Evolutionary conservation across 2,113 vertebrate species (phyloP), one percentile per base, ranked within the genome.

Genomic region (Eptesicus fuscus): DNA sequence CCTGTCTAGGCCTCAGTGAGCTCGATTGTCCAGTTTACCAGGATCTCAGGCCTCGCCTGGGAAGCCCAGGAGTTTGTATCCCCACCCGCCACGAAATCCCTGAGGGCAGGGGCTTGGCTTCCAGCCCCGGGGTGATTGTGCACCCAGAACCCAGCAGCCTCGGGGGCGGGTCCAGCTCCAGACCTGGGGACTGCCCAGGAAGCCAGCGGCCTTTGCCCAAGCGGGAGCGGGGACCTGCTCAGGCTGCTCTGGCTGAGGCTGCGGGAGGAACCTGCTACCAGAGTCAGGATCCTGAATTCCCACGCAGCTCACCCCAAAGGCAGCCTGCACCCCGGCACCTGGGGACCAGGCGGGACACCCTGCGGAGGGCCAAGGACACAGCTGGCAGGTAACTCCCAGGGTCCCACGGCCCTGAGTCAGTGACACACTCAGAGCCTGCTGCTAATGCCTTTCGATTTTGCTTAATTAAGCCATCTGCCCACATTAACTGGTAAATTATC

Each of bases 391-490:
- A 28, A 17, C 35, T 77, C 83, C 61, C 84, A 65, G 59, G 88
- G 88, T 40, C 67, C 80, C 28, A 59, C 89, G 9, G 9, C 74
- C 73, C 49, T 23, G 1, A 90, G 51, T 74, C 32, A 7, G 44
- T 85, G 96, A 87, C 73, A 92, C 74, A 2, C 79, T 9, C 77
- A 44, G 35, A 80, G 88, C 83, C 88, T 40, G n/a, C 91, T 96
- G 73, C 3, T 18, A 78, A 67, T 76, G 92, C 93, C 94, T 90
- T 96, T 94, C 28, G 67, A 65, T 97, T 98, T 94, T 96, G 96
- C 96, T 96, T 97, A 97, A 98, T 98, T 96, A 98, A 98, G 95
- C 98, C 98, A 97, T 98, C 98, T 98, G 97, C 95, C 96, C 97
- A 96, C 96, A 96, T 95, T 96, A 98, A 97, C 85, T 20, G 90